phyloP scores from a whole-genome alignment of 2,888 invertebrate genomes.

The Dioctria linearis region DNA sequence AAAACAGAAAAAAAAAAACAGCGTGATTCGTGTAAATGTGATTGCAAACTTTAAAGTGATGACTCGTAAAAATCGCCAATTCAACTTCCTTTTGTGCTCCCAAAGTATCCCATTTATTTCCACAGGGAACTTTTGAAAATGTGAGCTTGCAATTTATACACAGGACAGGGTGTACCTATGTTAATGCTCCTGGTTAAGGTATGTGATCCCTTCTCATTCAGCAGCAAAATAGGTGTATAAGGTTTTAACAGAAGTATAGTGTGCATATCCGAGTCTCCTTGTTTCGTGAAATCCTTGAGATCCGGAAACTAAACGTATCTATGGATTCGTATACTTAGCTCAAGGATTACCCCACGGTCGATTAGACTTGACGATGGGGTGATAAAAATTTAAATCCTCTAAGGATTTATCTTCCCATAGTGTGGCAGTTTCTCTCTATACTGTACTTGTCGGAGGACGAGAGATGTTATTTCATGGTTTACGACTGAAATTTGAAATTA shows the following conservation, averaged over 20 bases:
- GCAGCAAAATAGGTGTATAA: background rate
- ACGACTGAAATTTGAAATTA: conserved; percentile 57
- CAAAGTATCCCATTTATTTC: conserved; percentile 20
- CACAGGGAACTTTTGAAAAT: background rate
- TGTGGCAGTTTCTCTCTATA: conserved; percentile 23
- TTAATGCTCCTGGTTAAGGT: background rate
- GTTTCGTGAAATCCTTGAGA: conserved; percentile 43
- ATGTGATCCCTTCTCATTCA: background rate
- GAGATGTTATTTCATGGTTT: conserved; percentile 54
- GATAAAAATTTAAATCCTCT: conserved; percentile 56
- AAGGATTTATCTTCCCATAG: conserved; percentile 45
- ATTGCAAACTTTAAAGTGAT: conserved; percentile 39
- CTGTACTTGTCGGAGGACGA: conserved; percentile 6
- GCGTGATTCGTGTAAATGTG: conserved; percentile 21
- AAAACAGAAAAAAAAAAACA: background rate
- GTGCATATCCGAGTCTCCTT: background rate
- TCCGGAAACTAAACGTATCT: conserved; percentile 46
- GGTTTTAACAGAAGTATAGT: background rate
- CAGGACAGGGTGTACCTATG: background rate
- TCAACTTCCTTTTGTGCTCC: conserved; percentile 9
- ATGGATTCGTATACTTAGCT: conserved; percentile 21
- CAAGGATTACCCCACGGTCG: conserved; percentile 52
- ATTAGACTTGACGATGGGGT: conserved; percentile 56
- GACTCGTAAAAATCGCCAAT: conserved; percentile 43
- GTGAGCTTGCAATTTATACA: conserved; percentile 27